Conservation (phyloP, 2,797 vertebrate species). For the Urocyon cinereoargenteus region DNA sequence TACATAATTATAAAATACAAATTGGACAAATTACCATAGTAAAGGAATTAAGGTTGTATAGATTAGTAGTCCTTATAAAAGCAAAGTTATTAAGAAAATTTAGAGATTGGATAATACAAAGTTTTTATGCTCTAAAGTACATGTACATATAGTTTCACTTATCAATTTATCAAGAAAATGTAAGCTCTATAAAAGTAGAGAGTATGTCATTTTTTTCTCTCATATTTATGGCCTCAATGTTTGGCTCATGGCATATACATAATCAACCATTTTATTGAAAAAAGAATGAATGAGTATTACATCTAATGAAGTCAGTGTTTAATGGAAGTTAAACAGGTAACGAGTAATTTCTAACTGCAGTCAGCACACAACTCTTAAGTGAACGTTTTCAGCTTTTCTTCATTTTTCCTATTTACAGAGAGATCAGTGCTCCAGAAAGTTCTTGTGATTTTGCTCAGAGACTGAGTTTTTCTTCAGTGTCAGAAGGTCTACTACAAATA, state of each 20-base stretch:
- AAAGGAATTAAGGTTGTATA: background rate
- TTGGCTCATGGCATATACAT: background rate
- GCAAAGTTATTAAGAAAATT: constrained; percentile 43
- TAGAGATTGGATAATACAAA: background rate
- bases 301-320: background rate
- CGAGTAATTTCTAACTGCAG: background rate
- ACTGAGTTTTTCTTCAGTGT: background rate
- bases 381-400: background rate
- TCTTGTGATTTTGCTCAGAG: background rate
- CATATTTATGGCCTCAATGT: background rate
- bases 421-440: background rate
- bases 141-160: background rate
- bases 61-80: background rate
- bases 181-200: background rate
- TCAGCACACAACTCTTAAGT: background rate
- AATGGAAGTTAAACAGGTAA: background rate
- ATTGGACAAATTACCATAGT: background rate
- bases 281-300: background rate
- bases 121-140: background rate
- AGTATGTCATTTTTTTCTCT: background rate
- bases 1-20: background rate
- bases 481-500: background rate
- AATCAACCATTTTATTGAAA: background rate
- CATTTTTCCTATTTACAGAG: background rate
- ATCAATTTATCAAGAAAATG: background rate